Evolutionary conservation across 2,113 vertebrate genomes (phyloP).

Genomic region (Cebidichthys violaceus): DNA sequence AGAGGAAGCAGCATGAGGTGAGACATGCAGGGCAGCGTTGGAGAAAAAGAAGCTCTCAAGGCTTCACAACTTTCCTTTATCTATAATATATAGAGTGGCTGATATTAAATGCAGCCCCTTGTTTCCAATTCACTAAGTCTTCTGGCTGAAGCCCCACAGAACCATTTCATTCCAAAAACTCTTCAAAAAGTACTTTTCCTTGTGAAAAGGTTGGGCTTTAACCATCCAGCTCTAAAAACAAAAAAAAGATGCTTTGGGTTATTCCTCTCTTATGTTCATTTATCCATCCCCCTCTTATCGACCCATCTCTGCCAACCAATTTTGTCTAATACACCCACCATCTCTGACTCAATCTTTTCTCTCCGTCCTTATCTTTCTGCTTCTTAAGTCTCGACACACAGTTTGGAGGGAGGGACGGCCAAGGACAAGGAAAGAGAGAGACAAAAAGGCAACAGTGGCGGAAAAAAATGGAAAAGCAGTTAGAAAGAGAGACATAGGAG

Average conservation of each 20-base stretch:
- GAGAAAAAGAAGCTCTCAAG: slow-evolving; percentile 52
- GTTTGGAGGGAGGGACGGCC: slow-evolving; percentile 36
- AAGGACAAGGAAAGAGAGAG: slow-evolving; percentile 1
- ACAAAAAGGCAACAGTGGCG: neutral
- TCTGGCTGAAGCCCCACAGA: slow-evolving; percentile 38
- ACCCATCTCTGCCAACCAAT: slow-evolving; percentile 63
- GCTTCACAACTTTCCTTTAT: slow-evolving; percentile 63
- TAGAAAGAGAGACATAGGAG: neutral
- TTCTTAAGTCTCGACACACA: slow-evolving; percentile 29
- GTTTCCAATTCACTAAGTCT: slow-evolving; percentile 56
- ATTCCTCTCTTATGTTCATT: slow-evolving; percentile 51
- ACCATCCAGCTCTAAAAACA: slow-evolving; percentile 34
- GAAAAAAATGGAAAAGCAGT: slow-evolving; percentile 17
- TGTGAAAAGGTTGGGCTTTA: slow-evolving; percentile 27
- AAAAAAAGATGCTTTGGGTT: slow-evolving; percentile 15
- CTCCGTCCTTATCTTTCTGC: slow-evolving; percentile 32
- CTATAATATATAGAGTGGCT: slow-evolving; percentile 60
- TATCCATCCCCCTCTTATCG: slow-evolving; percentile 58
- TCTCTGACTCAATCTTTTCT: slow-evolving; percentile 63
- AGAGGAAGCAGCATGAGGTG: slow-evolving; percentile 37
- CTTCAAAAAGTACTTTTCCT: slow-evolving; percentile 36
- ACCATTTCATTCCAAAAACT: slow-evolving; percentile 44
- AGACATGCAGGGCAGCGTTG: slow-evolving; percentile 37
- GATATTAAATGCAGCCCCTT: slow-evolving; percentile 67
- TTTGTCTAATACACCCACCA: slow-evolving; percentile 63